A percentile compares a stretch with the other conserved stretches of the same genome.
Evolutionary conservation across 2,888 invertebrate species (phyloP).

Genomic region (Holacanthella duospinosa): DNA sequence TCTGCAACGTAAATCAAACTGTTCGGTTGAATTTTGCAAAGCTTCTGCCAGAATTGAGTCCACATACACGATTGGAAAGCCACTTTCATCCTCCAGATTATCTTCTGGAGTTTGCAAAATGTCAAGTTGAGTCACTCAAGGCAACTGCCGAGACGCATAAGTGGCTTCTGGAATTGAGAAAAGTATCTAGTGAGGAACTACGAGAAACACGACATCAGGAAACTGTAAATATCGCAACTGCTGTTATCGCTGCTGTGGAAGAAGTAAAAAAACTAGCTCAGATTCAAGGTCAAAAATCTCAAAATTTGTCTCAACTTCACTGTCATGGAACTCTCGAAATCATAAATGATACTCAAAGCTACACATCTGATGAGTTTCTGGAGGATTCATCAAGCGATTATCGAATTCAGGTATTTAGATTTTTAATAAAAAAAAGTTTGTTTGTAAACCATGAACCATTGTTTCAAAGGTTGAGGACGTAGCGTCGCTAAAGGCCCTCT

Average conservation of each 20-base stretch:
- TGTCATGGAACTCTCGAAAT: too few species aligned
- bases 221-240: slow-evolving; percentile 17
- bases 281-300: neutral
- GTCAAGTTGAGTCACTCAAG: slow-evolving; percentile 23
- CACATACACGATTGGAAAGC: neutral
- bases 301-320: neutral
- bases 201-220: slow-evolving; percentile 13
- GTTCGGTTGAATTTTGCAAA: neutral
- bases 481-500: too few species aligned
- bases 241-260: slow-evolving; percentile 22
- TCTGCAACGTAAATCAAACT: neutral
- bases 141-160: slow-evolving; percentile 21
- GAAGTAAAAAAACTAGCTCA: slow-evolving; percentile 10
- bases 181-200: slow-evolving; percentile 10
- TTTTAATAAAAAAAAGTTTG: too few species aligned
- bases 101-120: slow-evolving; percentile 10
- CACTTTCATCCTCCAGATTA: too few species aligned
- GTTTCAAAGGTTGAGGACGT: too few species aligned
- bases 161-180: slow-evolving; percentile 19
- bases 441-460: too few species aligned
- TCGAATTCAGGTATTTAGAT: too few species aligned
- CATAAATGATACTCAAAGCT: too few species aligned
- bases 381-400: too few species aligned
- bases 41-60: neutral
- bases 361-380: neutral